Conservation (phyloP, 2,113 vertebrate genomes). For the Dicerorhinus sumatrensis region DNA sequence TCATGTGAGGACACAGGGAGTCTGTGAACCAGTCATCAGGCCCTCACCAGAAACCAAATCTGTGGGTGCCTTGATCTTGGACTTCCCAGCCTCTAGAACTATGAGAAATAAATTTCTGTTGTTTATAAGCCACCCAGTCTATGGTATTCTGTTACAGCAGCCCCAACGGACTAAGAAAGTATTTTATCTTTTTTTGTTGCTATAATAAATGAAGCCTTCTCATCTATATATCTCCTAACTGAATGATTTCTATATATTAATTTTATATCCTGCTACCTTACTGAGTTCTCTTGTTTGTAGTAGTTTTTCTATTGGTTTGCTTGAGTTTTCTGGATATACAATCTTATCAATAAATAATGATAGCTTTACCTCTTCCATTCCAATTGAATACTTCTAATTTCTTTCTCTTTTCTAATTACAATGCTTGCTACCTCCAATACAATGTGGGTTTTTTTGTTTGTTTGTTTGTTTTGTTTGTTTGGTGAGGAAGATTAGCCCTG, state of each 20-base stretch:
- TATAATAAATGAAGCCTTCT: slow-evolving; percentile 18
- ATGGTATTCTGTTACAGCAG: slow-evolving; percentile 26
- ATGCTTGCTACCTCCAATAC: neutral
- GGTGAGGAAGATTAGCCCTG: too few species aligned
- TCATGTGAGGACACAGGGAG: neutral
- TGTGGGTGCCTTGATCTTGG: neutral
- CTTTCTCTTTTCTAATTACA: slow-evolving; percentile 41
- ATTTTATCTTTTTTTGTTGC: slow-evolving; percentile 43
- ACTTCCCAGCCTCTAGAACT: neutral
- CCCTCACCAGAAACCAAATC: neutral
- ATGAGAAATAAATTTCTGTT: slow-evolving; percentile 4
- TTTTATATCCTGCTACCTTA: slow-evolving; percentile 32
- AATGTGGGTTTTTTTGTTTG: neutral
- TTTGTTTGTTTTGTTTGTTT: too few species aligned
- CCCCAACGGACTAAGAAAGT: neutral
- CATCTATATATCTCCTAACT: neutral
- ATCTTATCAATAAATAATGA: slow-evolving; percentile 42
- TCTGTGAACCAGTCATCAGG: neutral
- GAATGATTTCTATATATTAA: slow-evolving; percentile 36
- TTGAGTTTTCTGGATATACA: slow-evolving; percentile 29
- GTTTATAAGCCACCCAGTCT: neutral
- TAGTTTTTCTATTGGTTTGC: slow-evolving; percentile 29
- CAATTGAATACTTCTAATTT: neutral
- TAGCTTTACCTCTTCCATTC: slow-evolving; percentile 28
- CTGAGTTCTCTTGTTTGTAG: slow-evolving; percentile 10